Evolutionary conservation across 2,797 vertebrate species (phyloP), one percentile per base, ranked within the genome.

Genomic region (Enteromius afrohamiltoni): DNA sequence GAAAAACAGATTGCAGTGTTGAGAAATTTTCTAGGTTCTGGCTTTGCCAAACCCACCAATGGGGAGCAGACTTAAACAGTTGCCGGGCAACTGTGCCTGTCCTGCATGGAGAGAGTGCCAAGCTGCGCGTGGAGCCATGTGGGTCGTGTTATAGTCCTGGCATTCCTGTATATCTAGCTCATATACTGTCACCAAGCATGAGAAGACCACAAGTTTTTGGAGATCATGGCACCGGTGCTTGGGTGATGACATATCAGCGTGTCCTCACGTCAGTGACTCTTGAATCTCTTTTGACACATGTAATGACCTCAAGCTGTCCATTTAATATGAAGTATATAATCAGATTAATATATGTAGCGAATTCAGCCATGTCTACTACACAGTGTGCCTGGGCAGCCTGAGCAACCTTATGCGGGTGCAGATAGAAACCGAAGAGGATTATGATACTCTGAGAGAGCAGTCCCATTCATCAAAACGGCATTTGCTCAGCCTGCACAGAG

Each of bases 11-110:
- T 85, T 85, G 82, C 60, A 77, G 77, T 29, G 75, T 79, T 70
- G 83, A 85, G 80, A 86, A 79, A 75, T 78, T 29, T 64, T 78
- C 64, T 67, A 21, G 13, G 83, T 80, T 84, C 82, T 85, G 82
- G 77, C 76, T 74, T 83, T 49, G 40, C 60, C 69, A 65, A 70
- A 80, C 62, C 53, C 80, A 55, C 84, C 88, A 88, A 82, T 84
- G 31, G 85, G 49, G 79, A 70, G 58, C 62, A 69, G 84, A 77
- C 67, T 49, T 74, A 21, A 34, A 58, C 37, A 69, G 82, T 83
- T 86, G 67, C 83, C 2, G 37, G 73, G 82, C 79, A 82, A 86
- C 79, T 23, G 82, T 84, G 71, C 84, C 77, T 29, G 68, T 85
- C 78, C 70, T 85, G 76, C 62, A 45, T n/a, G 40, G 49, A 34